phyloP scores from a whole-genome alignment of 2,888 invertebrate genomes.

The Coelinius sp. region DNA sequence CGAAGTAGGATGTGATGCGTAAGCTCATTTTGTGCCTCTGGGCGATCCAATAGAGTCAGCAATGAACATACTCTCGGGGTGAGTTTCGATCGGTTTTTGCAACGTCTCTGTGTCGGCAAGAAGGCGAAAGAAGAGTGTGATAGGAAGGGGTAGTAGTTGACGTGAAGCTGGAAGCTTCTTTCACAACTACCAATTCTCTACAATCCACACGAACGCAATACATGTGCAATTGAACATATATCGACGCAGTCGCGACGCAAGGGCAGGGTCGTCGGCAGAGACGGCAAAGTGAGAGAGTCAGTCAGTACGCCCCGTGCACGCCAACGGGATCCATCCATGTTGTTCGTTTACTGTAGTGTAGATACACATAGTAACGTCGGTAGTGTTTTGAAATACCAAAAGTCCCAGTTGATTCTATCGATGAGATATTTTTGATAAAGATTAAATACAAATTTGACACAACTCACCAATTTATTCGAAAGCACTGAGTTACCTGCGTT shows the following conservation, averaged over 20 bases:
- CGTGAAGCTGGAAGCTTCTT: slow-evolving; percentile 16
- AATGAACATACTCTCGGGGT: slow-evolving; percentile 24
- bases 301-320: slow-evolving; percentile 66
- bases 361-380: neutral
- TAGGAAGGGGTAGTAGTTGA: neutral
- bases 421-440: neutral
- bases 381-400: neutral
- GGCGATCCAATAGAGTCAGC: slow-evolving; percentile 26
- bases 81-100: slow-evolving; percentile 46
- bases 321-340: slow-evolving; percentile 53
- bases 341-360: slow-evolving; percentile 36
- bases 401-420: neutral
- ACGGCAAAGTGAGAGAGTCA: slow-evolving; percentile 42
- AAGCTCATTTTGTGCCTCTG: slow-evolving; percentile 20
- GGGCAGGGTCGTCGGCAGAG: slow-evolving; percentile 68
- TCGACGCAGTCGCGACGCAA: slow-evolving; percentile 64
- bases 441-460: neutral
- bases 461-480: neutral
- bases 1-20: slow-evolving; percentile 18
- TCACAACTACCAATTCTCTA: slow-evolving; percentile 4
- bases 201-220: slow-evolving; percentile 38
- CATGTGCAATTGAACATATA: slow-evolving; percentile 43
- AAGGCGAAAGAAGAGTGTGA: neutral
- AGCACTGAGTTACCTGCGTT: neutral
- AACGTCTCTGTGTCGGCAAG: slow-evolving; percentile 10